phyloP scores from a whole-genome alignment of 2,113 vertebrate species.

The Narcine bancroftii region DNA sequence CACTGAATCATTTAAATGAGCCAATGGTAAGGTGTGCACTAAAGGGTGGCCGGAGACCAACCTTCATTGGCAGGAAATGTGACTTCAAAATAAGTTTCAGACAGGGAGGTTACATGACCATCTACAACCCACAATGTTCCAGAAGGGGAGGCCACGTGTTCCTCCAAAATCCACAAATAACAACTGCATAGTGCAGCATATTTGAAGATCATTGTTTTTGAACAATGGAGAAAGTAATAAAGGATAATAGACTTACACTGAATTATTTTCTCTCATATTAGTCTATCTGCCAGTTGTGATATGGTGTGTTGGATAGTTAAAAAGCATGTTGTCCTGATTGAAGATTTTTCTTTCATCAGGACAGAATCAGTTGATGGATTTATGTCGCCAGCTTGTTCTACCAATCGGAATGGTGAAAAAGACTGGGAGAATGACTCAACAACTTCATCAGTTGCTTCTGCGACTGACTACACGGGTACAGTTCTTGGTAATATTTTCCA shows the following conservation, averaged over 20 bases:
- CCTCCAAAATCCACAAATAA: too few relatives aligned
- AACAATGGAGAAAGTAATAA: background rate
- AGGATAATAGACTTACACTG: background rate
- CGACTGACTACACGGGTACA: slow-evolving; percentile 88
- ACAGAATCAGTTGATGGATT: slow-evolving; percentile 91
- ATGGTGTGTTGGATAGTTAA: background rate
- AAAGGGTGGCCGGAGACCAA: too few relatives aligned
- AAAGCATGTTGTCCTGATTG: background rate
- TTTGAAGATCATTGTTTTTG: background rate
- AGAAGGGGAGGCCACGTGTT: too few relatives aligned
- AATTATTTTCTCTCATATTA: background rate
- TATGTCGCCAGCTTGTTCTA: slow-evolving; percentile 77
- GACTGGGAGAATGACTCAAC: slow-evolving; percentile 97
- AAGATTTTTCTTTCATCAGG: slow-evolving; percentile 50
- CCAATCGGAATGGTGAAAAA: slow-evolving; percentile 89
- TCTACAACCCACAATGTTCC: too few relatives aligned
- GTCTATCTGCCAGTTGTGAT: background rate
- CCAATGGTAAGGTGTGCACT: too few relatives aligned
- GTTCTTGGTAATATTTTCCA: background rate
- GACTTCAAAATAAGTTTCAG: too few relatives aligned
- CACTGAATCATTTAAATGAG: too few relatives aligned
- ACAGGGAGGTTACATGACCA: too few relatives aligned
- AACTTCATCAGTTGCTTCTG: slow-evolving; percentile 88
- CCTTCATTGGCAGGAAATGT: too few relatives aligned
- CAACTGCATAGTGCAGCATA: too few relatives aligned